Conservation (phyloP, 2,888 invertebrate genomes). For the Crioceris asparagi region DNA sequence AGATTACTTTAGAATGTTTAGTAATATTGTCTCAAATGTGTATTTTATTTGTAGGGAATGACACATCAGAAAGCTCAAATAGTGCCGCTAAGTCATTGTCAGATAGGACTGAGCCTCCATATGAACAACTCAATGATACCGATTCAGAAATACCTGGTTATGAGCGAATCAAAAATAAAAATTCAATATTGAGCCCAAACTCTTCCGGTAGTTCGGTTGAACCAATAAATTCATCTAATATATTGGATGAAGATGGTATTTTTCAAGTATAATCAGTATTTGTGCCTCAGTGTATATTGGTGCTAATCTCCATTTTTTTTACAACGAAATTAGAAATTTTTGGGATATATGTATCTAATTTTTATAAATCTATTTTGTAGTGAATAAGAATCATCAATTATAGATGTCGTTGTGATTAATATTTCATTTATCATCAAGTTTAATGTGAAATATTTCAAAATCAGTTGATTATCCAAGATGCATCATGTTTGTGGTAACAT, state of each 20-base stretch:
- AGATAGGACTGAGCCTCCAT: conserved; percentile 24
- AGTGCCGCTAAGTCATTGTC: conserved; percentile 19
- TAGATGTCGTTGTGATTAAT: too few relatives aligned
- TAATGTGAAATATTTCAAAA: too few relatives aligned
- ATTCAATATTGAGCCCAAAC: conserved; percentile 15
- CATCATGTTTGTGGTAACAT: too few relatives aligned
- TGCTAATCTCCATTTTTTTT: conserved; percentile 1
- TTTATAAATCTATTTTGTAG: neutral
- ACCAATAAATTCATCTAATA: conserved; percentile 16
- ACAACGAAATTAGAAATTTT: too few relatives aligned
- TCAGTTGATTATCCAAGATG: too few relatives aligned
- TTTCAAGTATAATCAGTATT: conserved; percentile 23
- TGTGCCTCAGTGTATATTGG: neutral
- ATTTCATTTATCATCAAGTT: too few relatives aligned
- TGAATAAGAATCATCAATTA: neutral
- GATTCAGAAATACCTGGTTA: conserved; percentile 27
- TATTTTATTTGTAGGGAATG: too few relatives aligned
- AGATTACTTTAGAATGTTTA: too few relatives aligned
- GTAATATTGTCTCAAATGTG: too few relatives aligned
- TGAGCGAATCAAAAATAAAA: conserved; percentile 22
- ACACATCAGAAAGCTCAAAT: conserved; percentile 27
- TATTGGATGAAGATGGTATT: conserved; percentile 27
- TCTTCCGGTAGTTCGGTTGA: conserved; percentile 10
- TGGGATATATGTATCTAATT: too few relatives aligned
- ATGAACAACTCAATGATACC: conserved; percentile 24